Base-by-base conservation (phyloP, 2,797 vertebrate species). In the Odontamblyopus lacepedii region DNA sequence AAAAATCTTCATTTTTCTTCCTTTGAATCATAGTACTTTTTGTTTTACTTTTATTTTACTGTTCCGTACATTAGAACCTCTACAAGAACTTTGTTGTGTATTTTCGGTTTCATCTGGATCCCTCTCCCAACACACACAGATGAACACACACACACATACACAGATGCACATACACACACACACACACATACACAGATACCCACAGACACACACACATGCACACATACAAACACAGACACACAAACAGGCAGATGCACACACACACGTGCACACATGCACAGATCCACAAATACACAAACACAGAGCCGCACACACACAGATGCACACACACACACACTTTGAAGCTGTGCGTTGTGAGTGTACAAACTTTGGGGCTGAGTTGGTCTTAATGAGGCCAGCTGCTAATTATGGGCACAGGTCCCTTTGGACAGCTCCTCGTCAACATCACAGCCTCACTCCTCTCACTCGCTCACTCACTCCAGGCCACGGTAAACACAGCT, bases 401-500 rank as follows among this genome's bases (percentile, higher is more conserved):
- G 89, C 89, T 92, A 92, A 92, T 93, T 91, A 92, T 89, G 88
- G 90, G 90, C 90, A 91, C 87, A 88, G 88, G 91, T 92, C 91
- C 87, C 78, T 91, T 92, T 92, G 86, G 92, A 92, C 90, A 84
- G 78, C 83, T 82, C 87, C 89, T 89, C 90, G 87, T 88, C 88
- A 86, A 83, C 62, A n/a, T 9, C 35, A 18, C 19, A 56, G n/a
- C 53, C 18, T 15, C 51, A 2, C 51, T n/a, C 51, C 51, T n/a
- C 5, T 19, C 16, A 3, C 6, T 2, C 6, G 19, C 51, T 6
- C 16, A 8, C 84, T 87, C 85, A 84, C 83, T 84, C 83, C 85
- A 85, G 88, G 83, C 82, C 26, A 15, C 59, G 15, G 55, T 57
- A 57, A 57, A 57, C 55, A 27, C 7, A 5, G n/a, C 6, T 55